Conservation (phyloP, 2,113 vertebrate genomes). For the Gulo gulo region DNA sequence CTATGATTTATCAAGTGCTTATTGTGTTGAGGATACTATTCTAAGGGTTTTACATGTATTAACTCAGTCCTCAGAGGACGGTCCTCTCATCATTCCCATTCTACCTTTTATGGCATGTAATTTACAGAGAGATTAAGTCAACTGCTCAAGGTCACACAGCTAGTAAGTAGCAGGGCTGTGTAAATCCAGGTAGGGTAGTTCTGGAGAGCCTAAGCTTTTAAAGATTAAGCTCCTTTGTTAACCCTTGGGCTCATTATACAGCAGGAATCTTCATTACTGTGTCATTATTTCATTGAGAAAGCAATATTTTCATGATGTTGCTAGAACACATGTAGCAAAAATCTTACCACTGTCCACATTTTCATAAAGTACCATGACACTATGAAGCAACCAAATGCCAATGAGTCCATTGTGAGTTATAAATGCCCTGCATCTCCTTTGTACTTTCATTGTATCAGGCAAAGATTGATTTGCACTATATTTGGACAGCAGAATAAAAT, state of each 20-base stretch:
- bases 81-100: not conserved
- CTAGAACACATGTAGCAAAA: not conserved
- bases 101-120: not conserved
- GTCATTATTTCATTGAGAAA: not conserved
- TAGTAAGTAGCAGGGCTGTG: not conserved
- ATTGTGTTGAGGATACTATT: not conserved
- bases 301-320: not conserved
- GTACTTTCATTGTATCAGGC: not conserved
- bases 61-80: not conserved
- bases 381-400: not conserved
- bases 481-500: not conserved
- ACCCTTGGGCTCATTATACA: not conserved
- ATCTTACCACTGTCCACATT: not conserved
- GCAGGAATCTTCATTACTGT: not conserved
- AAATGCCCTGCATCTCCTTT: not conserved
- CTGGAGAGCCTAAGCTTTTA: not conserved
- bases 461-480: not conserved
- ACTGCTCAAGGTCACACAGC: slow-evolving; percentile 19
- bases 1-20: not conserved
- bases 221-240: not conserved
- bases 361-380: not conserved
- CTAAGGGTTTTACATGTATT: not conserved
- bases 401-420: not conserved
- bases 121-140: slow-evolving; percentile 38
- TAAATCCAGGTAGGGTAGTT: not conserved